These are phyloP conservation scores for Microplitis manilae DNA, from an alignment of 2,888 invertebrate species.

Conservation along the genomic window DNA sequence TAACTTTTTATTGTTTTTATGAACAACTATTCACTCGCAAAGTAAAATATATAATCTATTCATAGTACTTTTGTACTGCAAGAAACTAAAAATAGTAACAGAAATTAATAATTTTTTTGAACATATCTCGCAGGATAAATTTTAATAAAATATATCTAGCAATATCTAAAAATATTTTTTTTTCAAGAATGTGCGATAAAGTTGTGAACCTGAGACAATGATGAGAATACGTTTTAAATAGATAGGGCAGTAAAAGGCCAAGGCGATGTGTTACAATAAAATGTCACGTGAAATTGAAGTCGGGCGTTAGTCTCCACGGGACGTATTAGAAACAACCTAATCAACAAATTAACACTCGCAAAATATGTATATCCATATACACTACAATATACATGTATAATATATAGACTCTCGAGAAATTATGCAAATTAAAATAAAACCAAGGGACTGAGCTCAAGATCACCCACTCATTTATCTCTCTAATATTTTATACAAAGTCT, in stretches of 20 bases:
- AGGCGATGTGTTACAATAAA: conserved; percentile 50
- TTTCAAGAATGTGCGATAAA: conserved; percentile 9
- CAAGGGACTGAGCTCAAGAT: conserved; percentile 37
- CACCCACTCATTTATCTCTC: conserved; percentile 39
- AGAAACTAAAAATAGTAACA: too few species aligned
- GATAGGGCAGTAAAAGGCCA: conserved; percentile 56
- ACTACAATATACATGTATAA: background rate
- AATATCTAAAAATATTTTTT: background rate
- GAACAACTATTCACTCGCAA: too few species aligned
- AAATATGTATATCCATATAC: background rate
- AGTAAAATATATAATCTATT: too few species aligned
- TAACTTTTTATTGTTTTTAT: too few species aligned
- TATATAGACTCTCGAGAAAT: conserved; percentile 46
- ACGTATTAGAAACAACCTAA: conserved; percentile 27
- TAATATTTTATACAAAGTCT: conserved; percentile 18
- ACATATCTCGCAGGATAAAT: too few species aligned
- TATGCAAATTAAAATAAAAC: conserved; percentile 46
- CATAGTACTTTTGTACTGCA: too few species aligned
- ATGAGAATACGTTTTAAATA: conserved; percentile 18
- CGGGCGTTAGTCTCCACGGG: conserved; percentile 10
- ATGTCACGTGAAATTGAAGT: conserved; percentile 34
- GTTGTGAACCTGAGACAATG: background rate
- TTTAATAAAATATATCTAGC: too few species aligned
- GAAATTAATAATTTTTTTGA: too few species aligned
- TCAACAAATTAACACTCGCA: conserved; percentile 37